Conservation (phyloP, 2,113 vertebrate species). For the Psophia crepitans region DNA sequence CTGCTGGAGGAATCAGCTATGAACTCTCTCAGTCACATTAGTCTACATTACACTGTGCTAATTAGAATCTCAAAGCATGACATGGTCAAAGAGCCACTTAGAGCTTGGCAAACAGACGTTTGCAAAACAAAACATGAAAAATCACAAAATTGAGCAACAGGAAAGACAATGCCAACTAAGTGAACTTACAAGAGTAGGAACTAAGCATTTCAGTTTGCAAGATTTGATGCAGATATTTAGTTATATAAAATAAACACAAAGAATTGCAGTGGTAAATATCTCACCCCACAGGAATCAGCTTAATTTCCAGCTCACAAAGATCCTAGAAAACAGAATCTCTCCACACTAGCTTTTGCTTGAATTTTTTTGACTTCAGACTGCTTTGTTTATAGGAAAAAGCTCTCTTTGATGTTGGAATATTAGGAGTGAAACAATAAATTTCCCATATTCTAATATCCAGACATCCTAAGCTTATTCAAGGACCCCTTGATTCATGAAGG, state of each 20-base stretch:
- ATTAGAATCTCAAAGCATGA: neutral
- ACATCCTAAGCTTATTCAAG: slow-evolving; percentile 24
- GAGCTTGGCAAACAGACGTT: neutral
- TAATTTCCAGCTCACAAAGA: neutral
- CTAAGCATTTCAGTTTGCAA: neutral
- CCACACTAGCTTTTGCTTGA: neutral
- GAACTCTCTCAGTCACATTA: neutral
- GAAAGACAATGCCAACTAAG: neutral
- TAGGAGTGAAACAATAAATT: slow-evolving; percentile 62
- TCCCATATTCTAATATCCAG: slow-evolving; percentile 43
- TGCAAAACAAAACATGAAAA: neutral
- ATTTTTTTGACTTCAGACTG: neutral
- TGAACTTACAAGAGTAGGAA: neutral
- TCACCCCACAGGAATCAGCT: neutral
- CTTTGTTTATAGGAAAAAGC: slow-evolving; percentile 15
- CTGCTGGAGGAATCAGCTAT: neutral
- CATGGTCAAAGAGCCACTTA: neutral
- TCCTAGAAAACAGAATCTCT: neutral
- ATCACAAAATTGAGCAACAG: neutral
- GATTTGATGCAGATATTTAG: neutral
- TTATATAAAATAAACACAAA: neutral
- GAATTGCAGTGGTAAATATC: neutral
- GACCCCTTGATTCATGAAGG: slow-evolving; percentile 32
- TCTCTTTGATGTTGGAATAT: slow-evolving; percentile 41
- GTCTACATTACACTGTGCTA: neutral